phyloP scores from a whole-genome alignment of 2,888 invertebrate genomes.

The Tribolium freemani region DNA sequence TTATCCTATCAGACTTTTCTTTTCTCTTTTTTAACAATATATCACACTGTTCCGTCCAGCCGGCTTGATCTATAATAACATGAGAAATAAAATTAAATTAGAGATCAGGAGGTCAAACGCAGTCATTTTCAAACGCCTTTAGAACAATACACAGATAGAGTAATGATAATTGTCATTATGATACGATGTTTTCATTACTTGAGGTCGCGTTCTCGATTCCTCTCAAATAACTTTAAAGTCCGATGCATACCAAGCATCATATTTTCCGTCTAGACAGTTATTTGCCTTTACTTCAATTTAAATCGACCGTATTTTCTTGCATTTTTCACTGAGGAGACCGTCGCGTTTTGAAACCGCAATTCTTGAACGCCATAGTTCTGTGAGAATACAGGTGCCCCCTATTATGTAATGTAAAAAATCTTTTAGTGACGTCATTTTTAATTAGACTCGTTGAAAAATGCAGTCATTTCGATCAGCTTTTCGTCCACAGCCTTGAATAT shows the following conservation, averaged over 20 bases:
- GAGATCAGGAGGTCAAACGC: not conserved
- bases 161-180: too few relatives aligned
- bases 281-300: too few relatives aligned
- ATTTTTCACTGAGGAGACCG: not conserved
- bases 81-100: constrained; percentile 5
- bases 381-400: constrained; percentile 3
- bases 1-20: not conserved
- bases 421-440: constrained; percentile 14
- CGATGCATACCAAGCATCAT: not conserved
- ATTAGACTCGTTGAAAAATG: constrained; percentile 13
- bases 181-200: not conserved
- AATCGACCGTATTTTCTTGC: too few relatives aligned
- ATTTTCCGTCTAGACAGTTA: not conserved
- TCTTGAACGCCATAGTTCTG: not conserved
- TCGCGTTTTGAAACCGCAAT: not conserved
- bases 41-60: not conserved
- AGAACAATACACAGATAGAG: too few relatives aligned
- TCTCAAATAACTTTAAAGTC: not conserved
- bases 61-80: not conserved
- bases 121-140: not conserved
- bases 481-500: constrained; percentile 2
- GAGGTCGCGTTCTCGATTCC: not conserved
- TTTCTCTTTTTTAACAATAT: not conserved
- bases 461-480: constrained; percentile 6
- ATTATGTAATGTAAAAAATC: constrained; percentile 6